Conservation (phyloP, 2,113 vertebrate species). For the Rhinogobius similis region DNA sequence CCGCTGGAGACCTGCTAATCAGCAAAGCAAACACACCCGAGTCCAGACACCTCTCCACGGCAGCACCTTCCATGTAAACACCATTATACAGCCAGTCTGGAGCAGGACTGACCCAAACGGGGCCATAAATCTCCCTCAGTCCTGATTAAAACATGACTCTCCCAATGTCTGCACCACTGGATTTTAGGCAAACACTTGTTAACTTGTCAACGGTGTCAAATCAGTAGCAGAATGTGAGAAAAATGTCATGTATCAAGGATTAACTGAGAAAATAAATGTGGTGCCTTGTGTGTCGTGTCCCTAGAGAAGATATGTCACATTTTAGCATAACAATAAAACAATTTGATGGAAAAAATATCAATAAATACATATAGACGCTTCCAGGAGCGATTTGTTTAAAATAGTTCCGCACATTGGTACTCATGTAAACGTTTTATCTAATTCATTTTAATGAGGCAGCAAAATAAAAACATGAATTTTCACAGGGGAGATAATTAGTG, state of each 20-base stretch:
- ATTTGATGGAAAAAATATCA: no score
- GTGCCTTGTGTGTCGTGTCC: no score
- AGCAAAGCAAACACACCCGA: conserved; percentile 66
- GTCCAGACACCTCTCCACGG: conserved; percentile 33
- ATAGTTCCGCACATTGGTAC: no score
- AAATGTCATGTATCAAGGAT: background rate
- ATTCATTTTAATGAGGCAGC: no score
- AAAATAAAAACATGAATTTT: no score
- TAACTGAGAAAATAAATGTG: background rate
- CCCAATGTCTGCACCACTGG: conserved; percentile 5
- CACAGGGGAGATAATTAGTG: no score
- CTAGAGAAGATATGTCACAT: no score
- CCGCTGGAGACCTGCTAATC: conserved; percentile 62
- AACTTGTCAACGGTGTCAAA: background rate
- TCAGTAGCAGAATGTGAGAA: background rate
- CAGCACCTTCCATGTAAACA: conserved; percentile 64
- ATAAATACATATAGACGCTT: no score
- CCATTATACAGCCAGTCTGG: conserved; percentile 42
- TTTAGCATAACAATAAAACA: no score
- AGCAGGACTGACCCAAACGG: conserved; percentile 36
- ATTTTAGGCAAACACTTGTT: background rate
- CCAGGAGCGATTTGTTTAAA: no score
- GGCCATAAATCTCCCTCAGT: conserved; percentile 62
- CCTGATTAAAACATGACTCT: conserved; percentile 49
- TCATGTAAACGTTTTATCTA: no score